Conservation (phyloP, 2,888 invertebrate genomes). For the Harpalus rubripes region DNA sequence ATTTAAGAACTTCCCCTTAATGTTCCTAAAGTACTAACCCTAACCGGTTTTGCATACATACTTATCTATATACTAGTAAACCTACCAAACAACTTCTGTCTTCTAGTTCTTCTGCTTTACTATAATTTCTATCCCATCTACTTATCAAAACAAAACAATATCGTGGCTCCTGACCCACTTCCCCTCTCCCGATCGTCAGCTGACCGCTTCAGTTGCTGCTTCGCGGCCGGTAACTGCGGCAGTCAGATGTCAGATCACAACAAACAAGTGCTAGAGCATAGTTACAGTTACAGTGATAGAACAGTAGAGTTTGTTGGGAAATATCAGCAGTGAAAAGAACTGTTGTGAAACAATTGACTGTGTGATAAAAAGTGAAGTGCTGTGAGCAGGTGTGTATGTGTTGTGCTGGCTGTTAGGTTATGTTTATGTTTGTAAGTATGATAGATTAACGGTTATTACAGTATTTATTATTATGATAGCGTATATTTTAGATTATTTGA, state of each 20-base stretch:
- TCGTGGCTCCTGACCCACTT: background rate
- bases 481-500: too few species aligned
- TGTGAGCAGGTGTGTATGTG: background rate
- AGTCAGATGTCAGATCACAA: constrained; percentile 5
- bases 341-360: background rate
- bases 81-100: too few species aligned
- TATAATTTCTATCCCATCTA: background rate
- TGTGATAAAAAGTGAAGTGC: background rate
- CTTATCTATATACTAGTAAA: too few species aligned
- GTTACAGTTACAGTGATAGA: background rate
- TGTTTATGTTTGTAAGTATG: too few species aligned
- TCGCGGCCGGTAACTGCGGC: constrained; percentile 11
- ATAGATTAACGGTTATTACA: too few species aligned
- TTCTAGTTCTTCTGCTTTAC: background rate
- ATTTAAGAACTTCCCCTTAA: too few species aligned
- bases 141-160: background rate
- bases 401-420: too few species aligned
- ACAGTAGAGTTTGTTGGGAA: background rate
- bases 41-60: too few species aligned
- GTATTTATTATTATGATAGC: too few species aligned
- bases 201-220: constrained; percentile 11
- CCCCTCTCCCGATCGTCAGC: constrained; percentile 40
- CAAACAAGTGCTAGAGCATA: constrained; percentile 6
- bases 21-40: too few species aligned
- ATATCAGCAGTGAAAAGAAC: background rate